Conservation (phyloP, 2,113 vertebrate species). For the Hypanus sabinus region DNA sequence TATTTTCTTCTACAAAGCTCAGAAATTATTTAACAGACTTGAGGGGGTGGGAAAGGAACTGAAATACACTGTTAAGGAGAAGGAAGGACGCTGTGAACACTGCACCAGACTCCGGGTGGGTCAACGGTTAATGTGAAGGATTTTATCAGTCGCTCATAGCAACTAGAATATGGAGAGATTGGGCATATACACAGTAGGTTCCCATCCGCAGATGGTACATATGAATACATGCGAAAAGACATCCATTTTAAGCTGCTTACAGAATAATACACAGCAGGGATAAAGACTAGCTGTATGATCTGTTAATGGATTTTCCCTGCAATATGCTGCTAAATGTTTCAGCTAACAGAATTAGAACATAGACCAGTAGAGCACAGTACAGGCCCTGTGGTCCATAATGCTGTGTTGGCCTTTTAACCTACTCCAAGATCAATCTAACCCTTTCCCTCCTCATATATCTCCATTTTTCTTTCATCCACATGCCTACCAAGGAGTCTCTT, state of each 20-base stretch:
- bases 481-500: too few relatives aligned
- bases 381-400: too few relatives aligned
- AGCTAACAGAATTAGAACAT: constrained; percentile 41
- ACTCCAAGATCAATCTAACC: too few relatives aligned
- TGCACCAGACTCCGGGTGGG: neutral
- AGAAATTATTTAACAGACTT: constrained; percentile 19
- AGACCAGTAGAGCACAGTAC: too few relatives aligned
- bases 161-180: constrained; percentile 49
- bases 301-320: constrained; percentile 52
- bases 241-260: constrained; percentile 52
- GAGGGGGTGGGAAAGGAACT: too few relatives aligned
- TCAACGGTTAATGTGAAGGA: constrained; percentile 41
- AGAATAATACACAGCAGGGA: constrained; percentile 51
- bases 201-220: constrained; percentile 56
- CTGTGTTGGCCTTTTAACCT: too few relatives aligned
- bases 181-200: constrained; percentile 50
- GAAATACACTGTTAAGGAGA: neutral
- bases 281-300: constrained; percentile 52
- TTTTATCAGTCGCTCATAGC: constrained; percentile 53
- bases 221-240: constrained; percentile 55
- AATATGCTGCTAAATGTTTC: constrained; percentile 44
- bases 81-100: neutral
- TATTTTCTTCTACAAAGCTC: neutral
- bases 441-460: too few relatives aligned
- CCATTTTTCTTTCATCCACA: too few relatives aligned